Evolutionary conservation across 2,113 vertebrate species (phyloP).

Genomic region (Melanostigma gelatinosum): DNA sequence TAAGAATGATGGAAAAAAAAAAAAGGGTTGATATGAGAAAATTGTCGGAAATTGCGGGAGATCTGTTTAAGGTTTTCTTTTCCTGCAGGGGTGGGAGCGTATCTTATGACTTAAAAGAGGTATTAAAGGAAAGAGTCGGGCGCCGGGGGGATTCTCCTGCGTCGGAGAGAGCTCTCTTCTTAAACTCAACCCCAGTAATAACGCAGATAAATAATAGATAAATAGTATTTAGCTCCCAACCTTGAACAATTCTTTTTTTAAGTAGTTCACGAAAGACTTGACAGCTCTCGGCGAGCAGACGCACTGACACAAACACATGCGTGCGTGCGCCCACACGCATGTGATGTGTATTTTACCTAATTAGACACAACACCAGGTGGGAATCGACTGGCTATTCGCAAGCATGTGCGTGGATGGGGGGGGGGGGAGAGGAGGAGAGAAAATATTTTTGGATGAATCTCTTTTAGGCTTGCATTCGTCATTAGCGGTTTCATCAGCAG

Average conservation of each 20-base stretch:
- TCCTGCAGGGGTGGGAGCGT: slow-evolving; percentile 62
- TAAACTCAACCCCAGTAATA: slow-evolving; percentile 80
- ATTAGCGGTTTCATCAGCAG: slow-evolving; percentile 12
- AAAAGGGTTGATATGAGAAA: slow-evolving; percentile 66
- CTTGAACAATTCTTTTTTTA: slow-evolving; percentile 78
- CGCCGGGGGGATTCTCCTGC: slow-evolving; percentile 79
- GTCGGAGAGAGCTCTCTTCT: slow-evolving; percentile 71
- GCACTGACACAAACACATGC: slow-evolving; percentile 39
- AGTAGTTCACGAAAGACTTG: slow-evolving; percentile 78
- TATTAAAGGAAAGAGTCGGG: slow-evolving; percentile 74
- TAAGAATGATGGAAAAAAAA: slow-evolving; percentile 25
- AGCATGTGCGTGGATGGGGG: slow-evolving; percentile 4
- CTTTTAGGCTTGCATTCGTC: slow-evolving; percentile 29
- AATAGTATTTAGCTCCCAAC: slow-evolving; percentile 84
- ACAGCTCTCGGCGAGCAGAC: slow-evolving; percentile 67
- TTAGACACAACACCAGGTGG: slow-evolving; percentile 74
- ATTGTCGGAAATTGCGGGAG: slow-evolving; percentile 72
- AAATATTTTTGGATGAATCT: slow-evolving; percentile 51
- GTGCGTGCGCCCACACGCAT: slow-evolving; percentile 10
- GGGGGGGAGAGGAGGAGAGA: slow-evolving; percentile 27
- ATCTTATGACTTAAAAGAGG: slow-evolving; percentile 79
- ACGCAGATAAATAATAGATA: slow-evolving; percentile 83
- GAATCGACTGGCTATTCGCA: slow-evolving; percentile 53
- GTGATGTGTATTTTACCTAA: slow-evolving; percentile 64
- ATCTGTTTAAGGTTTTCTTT: slow-evolving; percentile 68